Evolutionary conservation across 37 sponge, comb jelly and placozoan species (phyloP).

Genomic region (Chondrosia reniformis): DNA sequence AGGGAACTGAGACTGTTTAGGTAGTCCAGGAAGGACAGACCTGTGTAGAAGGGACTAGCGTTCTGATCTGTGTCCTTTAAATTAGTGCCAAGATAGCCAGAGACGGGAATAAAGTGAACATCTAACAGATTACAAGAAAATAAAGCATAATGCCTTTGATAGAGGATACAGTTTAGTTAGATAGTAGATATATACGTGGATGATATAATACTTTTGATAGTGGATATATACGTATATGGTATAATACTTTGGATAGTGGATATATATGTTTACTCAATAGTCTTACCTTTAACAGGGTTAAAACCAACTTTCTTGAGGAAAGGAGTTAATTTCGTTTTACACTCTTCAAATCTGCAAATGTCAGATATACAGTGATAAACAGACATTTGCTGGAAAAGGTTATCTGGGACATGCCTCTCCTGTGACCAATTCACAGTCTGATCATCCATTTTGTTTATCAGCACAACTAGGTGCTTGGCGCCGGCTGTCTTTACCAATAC

Average conservation of each 20-base stretch:
- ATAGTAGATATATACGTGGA: too few relatives aligned
- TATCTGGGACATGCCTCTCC: slow-evolving; percentile 62
- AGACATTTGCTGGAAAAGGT: neutral
- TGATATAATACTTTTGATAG: too few relatives aligned
- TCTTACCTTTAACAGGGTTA: slow-evolving; percentile 82
- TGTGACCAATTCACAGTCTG: slow-evolving; percentile 89
- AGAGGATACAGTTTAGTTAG: neutral
- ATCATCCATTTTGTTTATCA: slow-evolving; percentile 99
- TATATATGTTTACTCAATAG: neutral
- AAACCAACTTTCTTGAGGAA: slow-evolving; percentile 97
- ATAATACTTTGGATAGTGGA: too few relatives aligned
- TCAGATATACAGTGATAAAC: too few relatives aligned
- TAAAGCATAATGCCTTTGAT: neutral
- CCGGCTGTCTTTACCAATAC: slow-evolving; percentile 98
- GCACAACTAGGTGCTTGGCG: slow-evolving; percentile 90
- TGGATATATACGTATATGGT: neutral
- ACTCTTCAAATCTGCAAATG: slow-evolving; percentile 89
- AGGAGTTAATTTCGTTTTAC: slow-evolving; percentile 82
- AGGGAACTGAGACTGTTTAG: slow-evolving; percentile 80
- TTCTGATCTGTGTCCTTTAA: slow-evolving; percentile 53
- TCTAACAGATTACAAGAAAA: slow-evolving; percentile 49
- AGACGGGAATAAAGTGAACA: slow-evolving; percentile 91
- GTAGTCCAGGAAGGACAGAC: slow-evolving; percentile 88
- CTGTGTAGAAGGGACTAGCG: slow-evolving; percentile 70
- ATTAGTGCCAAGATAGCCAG: slow-evolving; percentile 88